These are phyloP conservation scores for Euglossa dilemma DNA, from an alignment of 1,140 invertebrate genomes.

Conservation along the genomic window DNA sequence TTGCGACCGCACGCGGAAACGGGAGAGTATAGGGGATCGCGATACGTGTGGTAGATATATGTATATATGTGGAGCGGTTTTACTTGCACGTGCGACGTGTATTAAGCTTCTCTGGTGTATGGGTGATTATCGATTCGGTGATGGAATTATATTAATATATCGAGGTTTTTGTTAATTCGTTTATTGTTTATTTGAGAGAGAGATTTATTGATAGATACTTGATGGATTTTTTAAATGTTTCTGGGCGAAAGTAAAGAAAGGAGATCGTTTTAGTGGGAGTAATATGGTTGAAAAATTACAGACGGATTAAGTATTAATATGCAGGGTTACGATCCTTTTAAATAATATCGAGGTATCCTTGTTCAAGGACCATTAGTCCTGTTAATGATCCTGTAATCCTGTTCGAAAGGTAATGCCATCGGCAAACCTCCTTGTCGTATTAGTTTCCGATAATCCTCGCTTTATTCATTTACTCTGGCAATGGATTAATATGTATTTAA, in stretches of 20 bases:
- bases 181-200: neutral
- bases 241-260: neutral
- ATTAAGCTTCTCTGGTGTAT: too few species aligned
- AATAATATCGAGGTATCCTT: neutral
- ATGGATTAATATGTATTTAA: neutral
- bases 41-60: too few species aligned
- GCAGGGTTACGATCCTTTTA: neutral
- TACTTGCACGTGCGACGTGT: too few species aligned
- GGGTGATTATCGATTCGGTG: too few species aligned
- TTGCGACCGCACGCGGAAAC: neutral
- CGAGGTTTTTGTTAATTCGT: neutral
- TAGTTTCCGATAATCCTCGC: constrained; percentile 23
- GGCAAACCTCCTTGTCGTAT: constrained; percentile 72
- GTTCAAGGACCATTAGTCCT: constrained; percentile 29
- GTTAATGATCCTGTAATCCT: constrained; percentile 70
- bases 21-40: too few species aligned
- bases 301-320: neutral
- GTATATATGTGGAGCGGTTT: too few species aligned
- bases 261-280: neutral
- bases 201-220: neutral
- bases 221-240: neutral
- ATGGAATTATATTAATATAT: too few species aligned
- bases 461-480: neutral
- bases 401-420: constrained; percentile 68
- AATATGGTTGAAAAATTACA: neutral